Percentiles rank a stretch among this genome's conserved stretches.
These are phyloP conservation scores for Sigmodon hispidus DNA, from an alignment of 2,113 vertebrate genomes.

Conservation along the genomic window DNA sequence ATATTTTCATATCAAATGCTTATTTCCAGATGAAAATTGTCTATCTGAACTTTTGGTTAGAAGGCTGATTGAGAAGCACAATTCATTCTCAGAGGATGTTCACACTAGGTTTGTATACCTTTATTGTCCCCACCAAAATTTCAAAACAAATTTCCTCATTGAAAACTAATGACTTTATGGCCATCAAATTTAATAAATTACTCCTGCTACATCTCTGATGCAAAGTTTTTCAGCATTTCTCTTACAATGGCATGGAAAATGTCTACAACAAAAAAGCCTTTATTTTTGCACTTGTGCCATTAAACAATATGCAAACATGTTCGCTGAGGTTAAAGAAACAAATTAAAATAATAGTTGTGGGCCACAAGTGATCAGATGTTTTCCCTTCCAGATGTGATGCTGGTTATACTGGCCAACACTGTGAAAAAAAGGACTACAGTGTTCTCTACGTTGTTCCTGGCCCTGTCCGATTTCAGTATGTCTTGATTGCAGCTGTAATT, in stretches of 20 bases:
- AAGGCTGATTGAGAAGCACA: background rate
- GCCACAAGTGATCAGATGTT: background rate
- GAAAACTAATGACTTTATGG: constrained; percentile 8
- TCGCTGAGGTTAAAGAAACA: background rate
- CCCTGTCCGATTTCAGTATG: constrained; percentile 97
- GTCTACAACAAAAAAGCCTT: background rate
- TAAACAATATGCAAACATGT: constrained; percentile 11
- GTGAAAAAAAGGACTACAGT: constrained; percentile 99
- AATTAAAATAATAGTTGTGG: background rate
- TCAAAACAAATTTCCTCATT: background rate
- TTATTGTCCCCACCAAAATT: background rate
- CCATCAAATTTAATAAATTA: background rate
- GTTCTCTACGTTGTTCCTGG: constrained; percentile 98
- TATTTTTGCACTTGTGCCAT: background rate
- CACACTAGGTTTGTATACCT: background rate
- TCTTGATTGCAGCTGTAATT: constrained; percentile 99
- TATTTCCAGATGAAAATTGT: background rate
- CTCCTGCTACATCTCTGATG: background rate
- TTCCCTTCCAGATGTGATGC: constrained; percentile 93
- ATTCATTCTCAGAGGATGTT: background rate
- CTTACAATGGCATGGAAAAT: background rate
- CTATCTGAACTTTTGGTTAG: background rate
- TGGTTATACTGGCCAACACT: constrained; percentile 97
- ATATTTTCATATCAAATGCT: background rate
- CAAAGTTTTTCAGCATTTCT: constrained; percentile 15